Percentiles rank a stretch among this genome's conserved stretches.
Conservation (phyloP, 2,888 invertebrate genomes). For the Melikaiella ostensackeni region DNA sequence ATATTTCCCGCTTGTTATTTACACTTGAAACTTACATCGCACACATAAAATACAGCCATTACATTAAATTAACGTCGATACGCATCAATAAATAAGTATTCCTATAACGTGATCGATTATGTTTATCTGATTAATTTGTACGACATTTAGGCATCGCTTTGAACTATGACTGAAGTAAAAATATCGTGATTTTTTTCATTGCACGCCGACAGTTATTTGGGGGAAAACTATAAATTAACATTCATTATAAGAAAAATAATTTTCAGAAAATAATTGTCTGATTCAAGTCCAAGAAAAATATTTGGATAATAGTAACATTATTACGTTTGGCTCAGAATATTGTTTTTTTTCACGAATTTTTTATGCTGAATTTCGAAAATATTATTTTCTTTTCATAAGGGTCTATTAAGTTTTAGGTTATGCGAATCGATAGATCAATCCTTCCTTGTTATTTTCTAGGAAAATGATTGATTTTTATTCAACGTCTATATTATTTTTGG, state of each 20-base stretch:
- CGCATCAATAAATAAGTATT: conserved; percentile 26
- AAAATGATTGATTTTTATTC: background rate
- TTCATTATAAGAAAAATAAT: background rate
- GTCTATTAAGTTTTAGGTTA: background rate
- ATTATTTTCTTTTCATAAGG: background rate
- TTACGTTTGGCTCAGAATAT: background rate
- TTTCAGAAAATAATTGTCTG: background rate
- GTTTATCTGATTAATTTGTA: conserved; percentile 36
- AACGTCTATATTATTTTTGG: background rate
- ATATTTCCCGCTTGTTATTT: conserved; percentile 24
- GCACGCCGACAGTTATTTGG: background rate
- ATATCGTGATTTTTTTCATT: background rate
- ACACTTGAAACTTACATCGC: conserved; percentile 53
- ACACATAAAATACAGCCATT: conserved; percentile 63
- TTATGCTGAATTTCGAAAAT: background rate
- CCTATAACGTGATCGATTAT: conserved; percentile 50
- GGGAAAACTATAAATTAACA: background rate
- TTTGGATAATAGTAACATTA: background rate
- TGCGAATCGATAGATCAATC: background rate
- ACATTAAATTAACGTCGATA: conserved; percentile 59
- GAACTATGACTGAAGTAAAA: conserved; percentile 15
- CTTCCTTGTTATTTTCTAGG: background rate
- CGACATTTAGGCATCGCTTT: conserved; percentile 14
- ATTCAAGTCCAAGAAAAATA: background rate
- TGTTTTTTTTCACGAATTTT: background rate